These are phyloP conservation scores for Eudyptes chrysolophus DNA, from an alignment of 2,113 vertebrate species.

Conservation along the genomic window DNA sequence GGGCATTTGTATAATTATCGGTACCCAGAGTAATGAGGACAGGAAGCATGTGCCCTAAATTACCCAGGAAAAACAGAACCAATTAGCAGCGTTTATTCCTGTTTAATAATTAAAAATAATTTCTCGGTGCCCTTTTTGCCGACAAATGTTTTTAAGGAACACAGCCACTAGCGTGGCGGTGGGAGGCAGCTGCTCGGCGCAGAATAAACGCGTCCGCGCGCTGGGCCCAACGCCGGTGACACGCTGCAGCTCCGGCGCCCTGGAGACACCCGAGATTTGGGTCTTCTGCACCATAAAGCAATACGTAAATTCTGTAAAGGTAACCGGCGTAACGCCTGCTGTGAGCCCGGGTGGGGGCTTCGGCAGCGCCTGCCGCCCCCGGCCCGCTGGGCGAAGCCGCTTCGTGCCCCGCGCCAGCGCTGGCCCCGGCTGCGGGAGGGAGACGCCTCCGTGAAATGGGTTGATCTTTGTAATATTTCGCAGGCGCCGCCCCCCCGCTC, in stretches of 20 bases:
- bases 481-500: background rate
- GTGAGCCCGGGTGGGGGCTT: no score
- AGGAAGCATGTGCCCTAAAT: background rate
- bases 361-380: background rate
- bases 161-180: rapidly evolving
- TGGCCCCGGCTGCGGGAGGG: background rate
- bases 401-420: no score
- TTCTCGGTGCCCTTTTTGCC: rapidly evolving
- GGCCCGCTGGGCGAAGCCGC: background rate
- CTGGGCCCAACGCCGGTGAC: background rate
- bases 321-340: background rate
- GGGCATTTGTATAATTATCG: rapidly evolving
- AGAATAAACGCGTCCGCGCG: no score
- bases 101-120: background rate
- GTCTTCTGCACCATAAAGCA: background rate
- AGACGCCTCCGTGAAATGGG: constrained; percentile 63
- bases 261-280: background rate
- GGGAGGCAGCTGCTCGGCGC: background rate
- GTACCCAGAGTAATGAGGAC: rapidly evolving
- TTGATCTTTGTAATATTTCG: constrained; percentile 83
- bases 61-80: background rate
- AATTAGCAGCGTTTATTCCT: background rate
- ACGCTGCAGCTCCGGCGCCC: background rate
- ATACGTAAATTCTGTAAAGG: background rate
- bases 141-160: rapidly evolving